Evolutionary conservation across 2,888 invertebrate species (phyloP).

Genomic region (Cantharis rufa): DNA sequence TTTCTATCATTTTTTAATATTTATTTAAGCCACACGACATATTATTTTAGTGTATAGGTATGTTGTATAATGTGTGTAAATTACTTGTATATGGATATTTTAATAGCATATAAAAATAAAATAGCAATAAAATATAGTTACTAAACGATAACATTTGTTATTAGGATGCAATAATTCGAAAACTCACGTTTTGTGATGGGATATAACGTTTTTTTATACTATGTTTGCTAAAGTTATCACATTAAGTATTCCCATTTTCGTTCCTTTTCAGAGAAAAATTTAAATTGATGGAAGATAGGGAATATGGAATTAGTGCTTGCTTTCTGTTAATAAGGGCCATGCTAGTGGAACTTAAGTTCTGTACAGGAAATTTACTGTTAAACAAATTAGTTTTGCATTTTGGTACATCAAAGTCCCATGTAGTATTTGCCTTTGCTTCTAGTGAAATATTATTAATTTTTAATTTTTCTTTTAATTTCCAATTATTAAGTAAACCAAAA

Average conservation of each 20-base stretch:
- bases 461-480: slow-evolving; percentile 37
- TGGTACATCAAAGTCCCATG: slow-evolving; percentile 62
- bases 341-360: slow-evolving; percentile 12
- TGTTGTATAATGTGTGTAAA: not conserved
- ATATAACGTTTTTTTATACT: not conserved
- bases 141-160: not conserved
- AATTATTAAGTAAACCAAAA: slow-evolving; percentile 40
- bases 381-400: slow-evolving; percentile 43
- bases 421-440: slow-evolving; percentile 25
- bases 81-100: not conserved
- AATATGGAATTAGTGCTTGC: slow-evolving; percentile 2
- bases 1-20: not conserved
- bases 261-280: not conserved
- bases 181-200: not conserved
- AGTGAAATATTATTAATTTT: slow-evolving; percentile 16
- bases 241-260: not conserved
- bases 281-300: slow-evolving; percentile 9
- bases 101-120: not conserved
- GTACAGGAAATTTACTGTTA: slow-evolving; percentile 6
- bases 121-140: not conserved
- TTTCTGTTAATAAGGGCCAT: slow-evolving; percentile 16
- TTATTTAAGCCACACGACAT: not conserved
- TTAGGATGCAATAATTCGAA: not conserved
- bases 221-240: not conserved
- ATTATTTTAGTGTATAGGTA: not conserved